These are phyloP conservation scores for Danio choprae DNA, from an alignment of 2,797 vertebrate genomes.

Conservation along the genomic window DNA sequence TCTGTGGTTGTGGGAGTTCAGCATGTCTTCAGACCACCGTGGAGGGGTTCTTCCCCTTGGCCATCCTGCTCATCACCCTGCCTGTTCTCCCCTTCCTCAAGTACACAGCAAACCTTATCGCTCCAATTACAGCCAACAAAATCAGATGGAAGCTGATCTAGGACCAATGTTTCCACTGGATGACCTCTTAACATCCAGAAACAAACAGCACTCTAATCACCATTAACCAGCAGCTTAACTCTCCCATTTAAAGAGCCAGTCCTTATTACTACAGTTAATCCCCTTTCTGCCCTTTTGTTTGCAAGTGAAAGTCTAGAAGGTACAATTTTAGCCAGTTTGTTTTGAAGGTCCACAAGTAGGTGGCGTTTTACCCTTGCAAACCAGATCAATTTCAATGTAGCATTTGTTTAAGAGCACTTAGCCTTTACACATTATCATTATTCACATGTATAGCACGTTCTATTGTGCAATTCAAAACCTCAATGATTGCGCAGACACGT, in stretches of 20 bases:
- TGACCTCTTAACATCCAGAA: slow-evolving; percentile 50
- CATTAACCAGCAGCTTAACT: slow-evolving; percentile 33
- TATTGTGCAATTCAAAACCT: slow-evolving; percentile 7
- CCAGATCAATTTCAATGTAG: background rate
- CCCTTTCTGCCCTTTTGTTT: slow-evolving; percentile 18
- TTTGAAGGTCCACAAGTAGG: slow-evolving; percentile 16
- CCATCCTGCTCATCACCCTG: slow-evolving; percentile 49
- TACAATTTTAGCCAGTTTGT: slow-evolving; percentile 3
- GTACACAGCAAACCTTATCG: slow-evolving; percentile 50
- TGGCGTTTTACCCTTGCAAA: slow-evolving; percentile 6
- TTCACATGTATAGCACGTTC: background rate
- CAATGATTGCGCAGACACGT: slow-evolving; percentile 68
- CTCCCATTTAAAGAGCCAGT: slow-evolving; percentile 16
- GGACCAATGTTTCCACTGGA: slow-evolving; percentile 26
- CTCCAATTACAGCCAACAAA: slow-evolving; percentile 49
- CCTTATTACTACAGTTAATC: slow-evolving; percentile 26
- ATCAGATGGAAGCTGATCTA: slow-evolving; percentile 28
- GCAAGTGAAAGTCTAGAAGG: slow-evolving; percentile 8
- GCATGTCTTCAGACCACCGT: slow-evolving; percentile 76
- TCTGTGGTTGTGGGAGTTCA: slow-evolving; percentile 76
- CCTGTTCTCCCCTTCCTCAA: slow-evolving; percentile 36
- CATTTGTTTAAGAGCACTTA: background rate
- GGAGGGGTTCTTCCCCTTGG: slow-evolving; percentile 74
- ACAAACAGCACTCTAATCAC: slow-evolving; percentile 52
- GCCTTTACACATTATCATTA: background rate